These are phyloP conservation scores for Chondrilla cf. caribensis DNA, from an alignment of 37 sponge, comb jelly and placozoan species.

Conservation along the genomic window DNA sequence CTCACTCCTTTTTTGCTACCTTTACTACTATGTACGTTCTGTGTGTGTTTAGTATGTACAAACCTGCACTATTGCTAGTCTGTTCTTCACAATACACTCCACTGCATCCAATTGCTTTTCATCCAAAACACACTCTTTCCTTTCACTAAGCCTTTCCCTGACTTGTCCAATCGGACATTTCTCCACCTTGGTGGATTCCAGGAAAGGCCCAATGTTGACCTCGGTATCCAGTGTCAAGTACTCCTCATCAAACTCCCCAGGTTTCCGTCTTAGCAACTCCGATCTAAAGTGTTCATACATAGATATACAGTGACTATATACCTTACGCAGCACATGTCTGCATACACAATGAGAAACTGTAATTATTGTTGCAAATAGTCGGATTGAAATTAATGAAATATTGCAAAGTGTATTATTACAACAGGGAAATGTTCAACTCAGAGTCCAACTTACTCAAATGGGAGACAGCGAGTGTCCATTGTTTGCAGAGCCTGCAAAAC, in stretches of 20 bases:
- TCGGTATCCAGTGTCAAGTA: neutral
- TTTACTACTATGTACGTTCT: too few relatives aligned
- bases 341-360: neutral
- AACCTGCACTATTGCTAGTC: constrained; percentile 52
- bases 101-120: constrained; percentile 38
- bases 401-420: too few relatives aligned
- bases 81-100: neutral
- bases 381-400: too few relatives aligned
- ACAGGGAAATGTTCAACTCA: too few relatives aligned
- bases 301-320: neutral
- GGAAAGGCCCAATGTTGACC: neutral
- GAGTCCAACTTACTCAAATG: constrained; percentile 29
- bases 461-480: constrained; percentile 24
- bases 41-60: neutral
- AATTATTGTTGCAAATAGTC: too few relatives aligned
- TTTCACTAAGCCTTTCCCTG: too few relatives aligned
- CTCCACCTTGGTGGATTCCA: neutral
- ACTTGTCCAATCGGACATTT: neutral
- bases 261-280: neutral
- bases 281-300: neutral
- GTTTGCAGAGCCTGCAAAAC: constrained; percentile 36
- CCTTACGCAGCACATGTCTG: neutral
- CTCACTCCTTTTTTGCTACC: too few relatives aligned
- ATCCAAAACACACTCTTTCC: neutral
- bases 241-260: neutral